Base-by-base conservation (phyloP, 2,888 invertebrate genomes). In the Drosophila pseudotalamancana region DNA sequence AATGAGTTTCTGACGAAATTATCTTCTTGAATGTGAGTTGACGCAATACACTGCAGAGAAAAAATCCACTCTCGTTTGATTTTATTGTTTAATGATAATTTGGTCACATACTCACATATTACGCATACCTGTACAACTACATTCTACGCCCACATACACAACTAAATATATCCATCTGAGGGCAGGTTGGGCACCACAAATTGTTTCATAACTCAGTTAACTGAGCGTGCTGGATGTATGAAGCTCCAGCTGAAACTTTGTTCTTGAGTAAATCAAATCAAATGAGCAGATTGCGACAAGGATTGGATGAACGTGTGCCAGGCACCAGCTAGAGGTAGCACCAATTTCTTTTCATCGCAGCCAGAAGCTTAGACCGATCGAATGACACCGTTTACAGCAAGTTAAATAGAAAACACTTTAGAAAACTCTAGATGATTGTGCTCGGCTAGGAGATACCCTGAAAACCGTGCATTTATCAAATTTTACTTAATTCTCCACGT, bases 1-100 rank as follows among this genome's bases (percentile, higher is more conserved):
- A 85, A 83, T 83, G 87, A 83, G 86, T 82, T 83, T 82, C 86
- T 77, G 79, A 59, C 77, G 57, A 87, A 86, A 85, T 85, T 82
- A 87, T 83, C 85, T 61, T 54, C 43, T 63, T 29, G 51, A 34
- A 32, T 57, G 57, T 42, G 29, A 42, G n/a, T 45, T 35, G 40
- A 23, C 40, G 49, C 61, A 61, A 35, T 49, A 54, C 60, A 29
- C n/a, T 14, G 16, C 18, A 32, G 37, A 45, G n/a, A 25, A 46
- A 39, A 37, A 32, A 48, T 27, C 31, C 29, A 39, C 35, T 43
- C 31, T 40, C 54, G 59, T 73, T 85, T 79, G 68, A 87, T 85
- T 82, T 82, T 69, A 85, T 75, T 80, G 70, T 70, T 71, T 63
- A 69, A 69, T 74, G 79, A 77, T 82, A 82, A 74, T 70, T 72